Evolutionary conservation across 2,888 invertebrate species (phyloP), one percentile per base, ranked within the genome.

Genomic region (Aleiodes alternator): DNA sequence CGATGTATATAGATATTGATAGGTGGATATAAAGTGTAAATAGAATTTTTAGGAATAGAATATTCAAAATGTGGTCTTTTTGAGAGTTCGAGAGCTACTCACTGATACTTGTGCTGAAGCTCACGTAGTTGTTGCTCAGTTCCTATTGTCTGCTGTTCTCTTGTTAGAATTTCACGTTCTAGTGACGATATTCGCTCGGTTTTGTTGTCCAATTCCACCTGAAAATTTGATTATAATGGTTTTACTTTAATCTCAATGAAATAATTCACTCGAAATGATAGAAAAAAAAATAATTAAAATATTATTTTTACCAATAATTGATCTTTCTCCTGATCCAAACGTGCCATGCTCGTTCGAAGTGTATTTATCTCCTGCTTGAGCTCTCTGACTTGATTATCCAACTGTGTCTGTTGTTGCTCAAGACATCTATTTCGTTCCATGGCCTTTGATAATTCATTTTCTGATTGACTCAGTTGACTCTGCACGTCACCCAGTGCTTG

Each of bases 251-350:
- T 34, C 51, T 71, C 69, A 50, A 34, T 1, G 34, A 38, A 57
- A 76, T 50, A 70, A 34, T 43, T 57, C 23, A 38, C 38, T 34
- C 9, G n/a, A 76, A 76, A 55, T 70, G 76, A 72, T 38, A 31
- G 72, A 53, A 69, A 61, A 59, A 29, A 7, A 14, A 51, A 69
- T 14, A 29, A 23, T 23, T 43, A 23, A 1, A n/a, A 48, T 78
- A 77, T 29, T 68, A 50, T 64, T 34, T 81, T 90, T 88, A 93
- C 93, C 90, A 92, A 82, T 76, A 93, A 87, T 57, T 91, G 90
- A 87, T 96, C 95, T 82, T 95, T 93, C 86, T 96, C 95, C 82
- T 92, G 92, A 84, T 96, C 95, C 68, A 95, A 87, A 78, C 92
- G 91, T 48, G 92, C 90, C 81, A 94, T 91, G 76, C 91, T 94